Evolutionary conservation across 2,113 vertebrate genomes (phyloP).

Genomic region (Erinaceus europaeus): DNA sequence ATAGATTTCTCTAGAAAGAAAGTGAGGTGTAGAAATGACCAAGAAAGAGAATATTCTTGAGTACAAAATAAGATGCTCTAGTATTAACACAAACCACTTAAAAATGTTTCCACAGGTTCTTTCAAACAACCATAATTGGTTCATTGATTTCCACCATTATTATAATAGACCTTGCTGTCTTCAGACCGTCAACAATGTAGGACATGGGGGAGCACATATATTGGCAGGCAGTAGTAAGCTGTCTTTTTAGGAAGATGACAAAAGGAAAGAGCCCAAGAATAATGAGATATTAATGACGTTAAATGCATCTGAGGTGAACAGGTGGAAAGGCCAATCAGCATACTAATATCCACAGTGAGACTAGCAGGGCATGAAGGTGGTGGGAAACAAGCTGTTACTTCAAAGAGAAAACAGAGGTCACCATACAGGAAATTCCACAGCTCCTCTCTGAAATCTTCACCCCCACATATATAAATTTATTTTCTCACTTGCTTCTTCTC

Average conservation of each 20-base stretch:
- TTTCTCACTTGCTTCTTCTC: background rate
- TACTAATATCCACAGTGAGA: background rate
- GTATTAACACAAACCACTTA: background rate
- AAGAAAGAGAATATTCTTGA: background rate
- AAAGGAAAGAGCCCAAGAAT: background rate
- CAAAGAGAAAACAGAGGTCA: background rate
- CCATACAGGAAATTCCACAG: background rate
- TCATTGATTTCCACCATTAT: background rate
- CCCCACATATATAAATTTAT: background rate
- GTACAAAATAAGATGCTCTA: background rate
- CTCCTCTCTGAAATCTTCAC: background rate
- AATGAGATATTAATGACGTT: background rate
- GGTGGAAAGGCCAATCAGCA: background rate
- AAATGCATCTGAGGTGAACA: background rate
- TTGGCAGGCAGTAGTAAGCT: background rate
- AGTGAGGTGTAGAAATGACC: background rate
- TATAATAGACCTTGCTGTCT: background rate
- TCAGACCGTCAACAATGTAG: background rate
- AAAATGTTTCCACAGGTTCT: background rate
- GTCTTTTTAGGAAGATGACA: background rate
- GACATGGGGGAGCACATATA: background rate
- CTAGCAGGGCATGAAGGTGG: rapidly evolving
- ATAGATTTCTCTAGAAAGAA: background rate
- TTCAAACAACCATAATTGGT: background rate
- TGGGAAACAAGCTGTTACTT: background rate